Conservation (phyloP, 2,113 vertebrate genomes). For the Fukomys damarensis region DNA sequence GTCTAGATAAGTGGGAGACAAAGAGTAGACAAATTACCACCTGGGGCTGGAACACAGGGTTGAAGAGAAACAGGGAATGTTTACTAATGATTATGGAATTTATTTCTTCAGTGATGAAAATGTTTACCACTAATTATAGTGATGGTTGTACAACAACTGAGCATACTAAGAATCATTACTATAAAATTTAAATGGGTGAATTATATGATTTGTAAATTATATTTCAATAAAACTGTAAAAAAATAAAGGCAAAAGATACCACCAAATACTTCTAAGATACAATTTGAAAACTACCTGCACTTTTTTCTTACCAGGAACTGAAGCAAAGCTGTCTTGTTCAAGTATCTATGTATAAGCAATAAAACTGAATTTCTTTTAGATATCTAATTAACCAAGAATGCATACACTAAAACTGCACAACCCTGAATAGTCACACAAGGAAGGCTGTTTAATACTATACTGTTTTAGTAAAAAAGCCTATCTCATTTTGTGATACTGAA, state of each 20-base stretch:
- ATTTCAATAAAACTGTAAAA: background rate
- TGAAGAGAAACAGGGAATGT: background rate
- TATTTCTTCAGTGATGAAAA: background rate
- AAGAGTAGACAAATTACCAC: background rate
- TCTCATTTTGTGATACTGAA: background rate
- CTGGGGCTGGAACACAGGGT: background rate
- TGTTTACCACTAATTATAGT: background rate
- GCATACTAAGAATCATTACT: background rate
- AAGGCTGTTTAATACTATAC: slow-evolving; percentile 4
- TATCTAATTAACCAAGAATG: slow-evolving; percentile 24
- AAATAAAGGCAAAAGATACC: background rate
- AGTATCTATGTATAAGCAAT: background rate
- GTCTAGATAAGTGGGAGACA: background rate
- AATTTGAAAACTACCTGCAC: background rate
- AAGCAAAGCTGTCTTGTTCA: background rate
- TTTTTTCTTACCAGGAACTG: slow-evolving; percentile 14
- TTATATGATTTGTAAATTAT: background rate
- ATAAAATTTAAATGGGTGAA: background rate
- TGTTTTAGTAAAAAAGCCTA: background rate
- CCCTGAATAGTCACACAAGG: background rate
- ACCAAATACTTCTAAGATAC: slow-evolving; percentile 22
- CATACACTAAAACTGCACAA: background rate
- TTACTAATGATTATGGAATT: background rate
- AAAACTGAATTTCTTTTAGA: slow-evolving; percentile 6
- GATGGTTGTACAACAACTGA: background rate